Evolutionary conservation across 2,113 vertebrate species (phyloP).

Genomic region (Gobiocypris rarus): DNA sequence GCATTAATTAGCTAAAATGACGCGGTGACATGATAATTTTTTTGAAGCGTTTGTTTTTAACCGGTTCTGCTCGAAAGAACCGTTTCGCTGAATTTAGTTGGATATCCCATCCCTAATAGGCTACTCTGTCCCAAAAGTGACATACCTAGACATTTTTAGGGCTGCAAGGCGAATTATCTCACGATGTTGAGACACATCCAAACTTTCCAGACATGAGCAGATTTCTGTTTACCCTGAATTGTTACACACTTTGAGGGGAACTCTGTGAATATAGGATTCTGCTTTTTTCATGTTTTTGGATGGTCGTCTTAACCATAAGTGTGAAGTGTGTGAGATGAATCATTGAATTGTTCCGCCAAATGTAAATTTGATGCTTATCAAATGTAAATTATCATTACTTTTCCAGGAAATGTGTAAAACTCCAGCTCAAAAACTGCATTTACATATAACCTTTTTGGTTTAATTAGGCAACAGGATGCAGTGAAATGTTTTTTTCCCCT

Average conservation of each 20-base stretch:
- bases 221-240: background rate
- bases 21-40: background rate
- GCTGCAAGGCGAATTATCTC: background rate
- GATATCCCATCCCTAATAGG: too few relatives aligned
- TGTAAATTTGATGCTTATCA: constrained; percentile 3
- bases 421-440: background rate
- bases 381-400: constrained; percentile 4
- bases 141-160: background rate
- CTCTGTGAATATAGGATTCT: constrained; percentile 35
- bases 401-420: background rate
- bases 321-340: background rate
- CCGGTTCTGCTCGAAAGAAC: background rate
- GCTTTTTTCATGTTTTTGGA: background rate
- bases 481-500: background rate
- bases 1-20: background rate
- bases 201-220: background rate
- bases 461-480: background rate
- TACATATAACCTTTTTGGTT: constrained; percentile 9
- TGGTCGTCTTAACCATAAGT: background rate
- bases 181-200: background rate
- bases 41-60: background rate
- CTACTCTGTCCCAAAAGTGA: background rate
- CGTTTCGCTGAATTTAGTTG: background rate
- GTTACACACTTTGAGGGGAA: constrained; percentile 42
- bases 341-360: background rate